phyloP scores from a whole-genome alignment of 2,113 vertebrate species.

The Microcebus ravelobensis region DNA sequence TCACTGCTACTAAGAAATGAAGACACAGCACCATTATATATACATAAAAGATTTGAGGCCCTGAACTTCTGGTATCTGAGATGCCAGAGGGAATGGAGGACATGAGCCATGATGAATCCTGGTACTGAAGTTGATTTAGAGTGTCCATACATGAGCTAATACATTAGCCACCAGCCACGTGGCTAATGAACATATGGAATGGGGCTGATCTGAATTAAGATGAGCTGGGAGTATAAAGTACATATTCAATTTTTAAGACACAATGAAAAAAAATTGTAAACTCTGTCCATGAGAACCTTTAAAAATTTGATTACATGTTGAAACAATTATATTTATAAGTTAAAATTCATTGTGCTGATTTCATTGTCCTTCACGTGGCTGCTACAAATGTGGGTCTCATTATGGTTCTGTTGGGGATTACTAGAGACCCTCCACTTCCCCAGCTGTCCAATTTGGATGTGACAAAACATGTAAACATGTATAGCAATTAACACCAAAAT shows the following conservation, averaged over 20 bases:
- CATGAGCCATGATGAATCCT: neutral
- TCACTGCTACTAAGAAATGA: fast-evolving
- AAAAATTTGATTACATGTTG: neutral
- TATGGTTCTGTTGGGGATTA: too few relatives aligned
- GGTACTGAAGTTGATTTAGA: too few relatives aligned
- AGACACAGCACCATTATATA: neutral
- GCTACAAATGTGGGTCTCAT: neutral
- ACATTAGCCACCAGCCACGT: neutral
- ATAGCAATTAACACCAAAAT: neutral
- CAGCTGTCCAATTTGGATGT: too few relatives aligned
- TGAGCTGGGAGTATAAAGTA: neutral
- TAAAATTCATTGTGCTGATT: too few relatives aligned
- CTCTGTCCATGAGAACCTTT: neutral
- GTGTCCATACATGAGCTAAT: neutral
- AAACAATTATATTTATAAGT: too few relatives aligned
- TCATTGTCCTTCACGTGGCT: too few relatives aligned
- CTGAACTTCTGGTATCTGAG: neutral
- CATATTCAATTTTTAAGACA: neutral
- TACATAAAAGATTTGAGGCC: neutral
- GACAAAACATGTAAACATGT: too few relatives aligned
- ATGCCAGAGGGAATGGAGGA: neutral
- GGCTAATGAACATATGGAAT: too few relatives aligned
- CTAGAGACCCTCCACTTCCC: neutral
- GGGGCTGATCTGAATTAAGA: neutral
- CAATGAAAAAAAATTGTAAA: too few relatives aligned